phyloP scores from a whole-genome alignment of 2,888 invertebrate genomes.

The Dasysyrphus tricinctus region DNA sequence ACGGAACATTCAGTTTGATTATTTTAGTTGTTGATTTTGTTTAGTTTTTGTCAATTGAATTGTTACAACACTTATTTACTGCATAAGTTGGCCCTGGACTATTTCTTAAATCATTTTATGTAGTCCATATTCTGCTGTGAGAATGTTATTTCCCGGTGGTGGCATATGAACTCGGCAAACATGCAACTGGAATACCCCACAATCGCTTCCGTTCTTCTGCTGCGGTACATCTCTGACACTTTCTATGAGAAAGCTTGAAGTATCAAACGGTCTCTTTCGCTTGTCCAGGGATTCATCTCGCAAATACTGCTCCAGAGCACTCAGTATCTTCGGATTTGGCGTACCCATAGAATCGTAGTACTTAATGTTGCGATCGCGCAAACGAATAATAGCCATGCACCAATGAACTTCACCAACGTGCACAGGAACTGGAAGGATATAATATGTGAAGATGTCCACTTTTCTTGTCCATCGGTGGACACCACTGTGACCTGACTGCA shows the following conservation, averaged over 20 bases:
- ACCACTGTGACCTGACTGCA: slow-evolving; percentile 90
- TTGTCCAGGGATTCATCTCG: slow-evolving; percentile 94
- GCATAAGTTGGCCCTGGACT: slow-evolving; percentile 88
- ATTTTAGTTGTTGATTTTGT: slow-evolving; percentile 36
- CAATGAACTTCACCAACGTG: slow-evolving; percentile 97
- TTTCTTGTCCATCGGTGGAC: slow-evolving; percentile 96
- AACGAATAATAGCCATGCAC: slow-evolving; percentile 96
- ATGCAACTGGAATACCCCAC: slow-evolving; percentile 99
- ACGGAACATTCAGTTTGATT: slow-evolving; percentile 68
- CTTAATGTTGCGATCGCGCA: slow-evolving; percentile 88
- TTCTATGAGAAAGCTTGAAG: slow-evolving; percentile 87
- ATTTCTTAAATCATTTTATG: slow-evolving; percentile 97
- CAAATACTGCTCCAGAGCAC: slow-evolving; percentile 90
- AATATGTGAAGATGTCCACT: slow-evolving; percentile 91
- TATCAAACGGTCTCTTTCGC: slow-evolving; percentile 90
- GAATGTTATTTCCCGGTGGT: slow-evolving; percentile 91
- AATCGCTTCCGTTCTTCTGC: slow-evolving; percentile 98
- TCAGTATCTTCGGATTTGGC: slow-evolving; percentile 89
- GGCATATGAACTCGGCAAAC: slow-evolving; percentile 95
- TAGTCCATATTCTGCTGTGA: slow-evolving; percentile 97
- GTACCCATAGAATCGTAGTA: slow-evolving; percentile 98
- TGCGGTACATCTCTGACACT: slow-evolving; percentile 93
- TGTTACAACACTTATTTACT: slow-evolving; percentile 80
- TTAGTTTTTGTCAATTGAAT: slow-evolving; percentile 20
- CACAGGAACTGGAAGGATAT: slow-evolving; percentile 94